Evolutionary conservation across 2,888 invertebrate genomes (phyloP).

Genomic region (Hartigia nigra): DNA sequence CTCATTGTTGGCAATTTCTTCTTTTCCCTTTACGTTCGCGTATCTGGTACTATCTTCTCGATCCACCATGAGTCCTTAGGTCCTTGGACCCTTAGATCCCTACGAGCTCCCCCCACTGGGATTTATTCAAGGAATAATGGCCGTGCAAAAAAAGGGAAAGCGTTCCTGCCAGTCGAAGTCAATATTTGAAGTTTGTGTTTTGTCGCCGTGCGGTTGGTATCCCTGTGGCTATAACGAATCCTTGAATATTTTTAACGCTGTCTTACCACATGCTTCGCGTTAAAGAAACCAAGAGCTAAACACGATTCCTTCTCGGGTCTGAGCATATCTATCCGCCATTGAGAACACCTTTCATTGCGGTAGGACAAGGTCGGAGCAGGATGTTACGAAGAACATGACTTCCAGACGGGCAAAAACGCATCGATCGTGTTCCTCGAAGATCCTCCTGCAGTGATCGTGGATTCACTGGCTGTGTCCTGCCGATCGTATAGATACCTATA

Average conservation of each 20-base stretch:
- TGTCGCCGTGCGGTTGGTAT: not conserved
- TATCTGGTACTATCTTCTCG: constrained; percentile 7
- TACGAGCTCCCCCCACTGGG: not conserved
- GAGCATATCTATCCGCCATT: not conserved
- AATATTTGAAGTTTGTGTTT: not conserved
- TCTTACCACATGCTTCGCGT: not conserved
- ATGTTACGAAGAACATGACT: not conserved
- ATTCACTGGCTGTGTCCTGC: not conserved
- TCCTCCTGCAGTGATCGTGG: not conserved
- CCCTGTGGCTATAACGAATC: not conserved
- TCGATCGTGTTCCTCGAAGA: not conserved
- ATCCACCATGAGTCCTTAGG: not conserved
- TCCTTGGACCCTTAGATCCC: not conserved
- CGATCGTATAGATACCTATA: not conserved
- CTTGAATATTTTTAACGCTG: no score
- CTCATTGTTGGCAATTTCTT: constrained; percentile 61
- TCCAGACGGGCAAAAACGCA: not conserved
- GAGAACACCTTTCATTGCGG: not conserved
- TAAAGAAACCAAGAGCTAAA: no score
- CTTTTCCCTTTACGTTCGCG: constrained; percentile 24
- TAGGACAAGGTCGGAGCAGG: not conserved
- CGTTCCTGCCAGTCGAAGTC: not conserved
- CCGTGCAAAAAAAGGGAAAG: not conserved
- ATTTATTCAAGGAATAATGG: not conserved
- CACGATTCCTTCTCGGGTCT: not conserved